Evolutionary conservation across 2,797 vertebrate genomes (phyloP).

Genomic region (Amazonetta brasiliensis): DNA sequence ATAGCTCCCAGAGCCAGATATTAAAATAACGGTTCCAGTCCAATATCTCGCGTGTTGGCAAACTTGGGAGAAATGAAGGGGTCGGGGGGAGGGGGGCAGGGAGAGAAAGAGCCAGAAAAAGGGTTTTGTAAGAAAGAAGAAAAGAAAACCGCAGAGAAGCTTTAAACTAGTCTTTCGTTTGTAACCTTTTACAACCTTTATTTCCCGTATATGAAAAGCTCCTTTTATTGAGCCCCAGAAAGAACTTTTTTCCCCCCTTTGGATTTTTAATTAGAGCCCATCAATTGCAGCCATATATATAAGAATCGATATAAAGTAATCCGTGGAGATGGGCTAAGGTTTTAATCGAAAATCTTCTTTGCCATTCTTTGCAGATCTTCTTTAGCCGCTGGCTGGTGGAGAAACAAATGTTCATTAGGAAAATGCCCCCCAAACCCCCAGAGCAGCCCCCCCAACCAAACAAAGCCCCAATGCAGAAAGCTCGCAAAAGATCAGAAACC

Average conservation of each 20-base stretch:
- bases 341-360: conserved; percentile 84
- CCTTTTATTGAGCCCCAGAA: conserved; percentile 66
- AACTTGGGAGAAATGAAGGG: conserved; percentile 76
- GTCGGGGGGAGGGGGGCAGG: conserved; percentile 9
- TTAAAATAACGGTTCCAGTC: conserved; percentile 71
- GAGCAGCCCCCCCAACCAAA: neutral
- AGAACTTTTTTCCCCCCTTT: conserved; percentile 64
- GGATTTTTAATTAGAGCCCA: conserved; percentile 81
- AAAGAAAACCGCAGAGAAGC: conserved; percentile 76
- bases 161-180: conserved; percentile 79
- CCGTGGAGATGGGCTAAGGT: conserved; percentile 78
- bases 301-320: conserved; percentile 83
- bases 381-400: conserved; percentile 73
- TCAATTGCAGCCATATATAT: conserved; percentile 79
- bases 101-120: conserved; percentile 54
- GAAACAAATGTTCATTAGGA: conserved; percentile 59
- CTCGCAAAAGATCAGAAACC: conserved; percentile 58
- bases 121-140: conserved; percentile 77
- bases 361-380: conserved; percentile 79
- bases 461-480: conserved; percentile 33
- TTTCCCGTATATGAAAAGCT: conserved; percentile 77
- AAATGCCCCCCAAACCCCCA: neutral
- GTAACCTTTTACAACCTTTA: conserved; percentile 79
- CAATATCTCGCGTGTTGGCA: conserved; percentile 75
- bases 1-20: conserved; percentile 58